Conservation (phyloP, 1,140 invertebrate species). For the Rhagoletis zephyria region DNA sequence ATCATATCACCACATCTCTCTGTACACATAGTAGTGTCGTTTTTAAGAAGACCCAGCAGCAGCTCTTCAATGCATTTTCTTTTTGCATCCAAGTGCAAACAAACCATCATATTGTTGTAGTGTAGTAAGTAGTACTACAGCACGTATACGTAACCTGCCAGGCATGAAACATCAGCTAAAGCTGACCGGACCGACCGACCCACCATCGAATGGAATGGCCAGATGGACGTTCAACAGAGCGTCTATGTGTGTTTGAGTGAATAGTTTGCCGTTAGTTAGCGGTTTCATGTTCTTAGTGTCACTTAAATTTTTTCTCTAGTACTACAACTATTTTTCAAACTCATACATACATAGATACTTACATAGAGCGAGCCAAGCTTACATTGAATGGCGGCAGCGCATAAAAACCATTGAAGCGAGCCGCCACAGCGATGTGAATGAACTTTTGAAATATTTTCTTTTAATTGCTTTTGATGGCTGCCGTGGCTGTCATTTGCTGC, state of each 20-base stretch:
- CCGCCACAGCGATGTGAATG: conserved; percentile 40
- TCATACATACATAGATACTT: neutral
- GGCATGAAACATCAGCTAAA: neutral
- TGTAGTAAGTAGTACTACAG: neutral
- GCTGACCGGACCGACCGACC: neutral
- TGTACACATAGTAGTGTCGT: neutral
- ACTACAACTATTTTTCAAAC: conserved; percentile 26
- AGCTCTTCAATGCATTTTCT: conserved; percentile 22
- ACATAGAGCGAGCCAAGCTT: neutral
- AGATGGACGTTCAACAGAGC: neutral
- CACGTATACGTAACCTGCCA: conserved; percentile 33
- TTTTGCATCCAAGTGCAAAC: neutral
- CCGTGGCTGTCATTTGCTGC: conserved; percentile 17
- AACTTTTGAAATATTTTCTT: conserved; percentile 52
- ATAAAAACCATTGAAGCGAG: conserved; percentile 46
- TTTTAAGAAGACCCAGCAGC: neutral
- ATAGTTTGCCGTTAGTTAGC: neutral
- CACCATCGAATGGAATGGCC: neutral
- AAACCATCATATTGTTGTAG: conserved; percentile 12
- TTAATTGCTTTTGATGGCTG: conserved; percentile 49
- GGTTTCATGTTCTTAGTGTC: conserved; percentile 50
- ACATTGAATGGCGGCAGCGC: neutral
- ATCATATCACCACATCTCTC: conserved; percentile 5
- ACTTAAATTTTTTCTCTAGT: conserved; percentile 10
- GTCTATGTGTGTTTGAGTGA: neutral